Evolutionary conservation across 2,888 invertebrate genomes (phyloP), one percentile per base, ranked within the genome.

Genomic region (Drosophila kambysellisi): DNA sequence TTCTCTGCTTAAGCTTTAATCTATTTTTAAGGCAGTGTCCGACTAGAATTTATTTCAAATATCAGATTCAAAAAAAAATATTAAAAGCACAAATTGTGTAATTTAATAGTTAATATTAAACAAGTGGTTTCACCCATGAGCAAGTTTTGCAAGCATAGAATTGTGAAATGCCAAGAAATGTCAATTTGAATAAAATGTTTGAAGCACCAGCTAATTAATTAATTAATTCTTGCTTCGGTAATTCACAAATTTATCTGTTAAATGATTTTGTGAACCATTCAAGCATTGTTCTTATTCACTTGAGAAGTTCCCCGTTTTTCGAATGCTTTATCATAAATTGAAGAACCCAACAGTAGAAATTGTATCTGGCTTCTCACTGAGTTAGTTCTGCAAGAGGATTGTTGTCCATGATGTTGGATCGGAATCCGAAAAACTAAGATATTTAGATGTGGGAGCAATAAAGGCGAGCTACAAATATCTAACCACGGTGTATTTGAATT

Each of bases 401-500:
- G 12, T 8, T 2, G 20, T 8, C 20, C 15, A 4, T 15, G 7
- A 4, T 7, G 46, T 46, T 20, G 46, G 20, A 15, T 46, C 15
- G 25, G 46, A 46, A 46, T 15, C 20, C 15, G 15, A 2, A 15
- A 46, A 25, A 15, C 25, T 7, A 15, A 25, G 46, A 4, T 46
- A 25, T 46, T 46, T 25, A 25, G 4, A 25, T 46, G 46, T 4
- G 25, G 15, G 25, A 15, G 25, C 46, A 15, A n/a, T 15, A 15
- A 15, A 37, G 37, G 7, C 48, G 46, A 39, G 58, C 3, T 29
- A 20, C 35, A 39, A 9, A 66, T 68, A 68, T 69, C 76, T 33
- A 35, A 53, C 54, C 69, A 56, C 67, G 61, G 68, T 71, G 20
- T 46, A 75, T 78, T 71, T 64, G 56, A 78, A 78, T 75, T 75